phyloP scores from a whole-genome alignment of 2,797 vertebrate genomes.

The Acridotheres tristis region DNA sequence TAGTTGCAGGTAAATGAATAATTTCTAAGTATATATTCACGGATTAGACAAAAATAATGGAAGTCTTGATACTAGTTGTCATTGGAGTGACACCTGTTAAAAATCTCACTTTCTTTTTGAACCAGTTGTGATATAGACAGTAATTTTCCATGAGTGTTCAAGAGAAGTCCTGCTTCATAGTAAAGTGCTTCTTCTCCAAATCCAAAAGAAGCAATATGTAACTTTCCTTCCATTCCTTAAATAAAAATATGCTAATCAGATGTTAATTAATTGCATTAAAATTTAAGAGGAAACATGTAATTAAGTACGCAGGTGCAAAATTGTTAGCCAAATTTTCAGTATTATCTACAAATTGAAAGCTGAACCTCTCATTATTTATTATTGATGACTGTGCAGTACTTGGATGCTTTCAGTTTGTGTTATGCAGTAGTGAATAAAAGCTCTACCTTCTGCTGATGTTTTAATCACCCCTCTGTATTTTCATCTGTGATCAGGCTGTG shows the following conservation, averaged over 20 bases:
- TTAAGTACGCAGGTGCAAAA: constrained; percentile 12
- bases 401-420: neutral
- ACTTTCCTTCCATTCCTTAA: neutral
- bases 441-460: neutral
- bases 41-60: neutral
- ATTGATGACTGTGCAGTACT: neutral
- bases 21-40: neutral
- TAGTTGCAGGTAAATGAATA: neutral
- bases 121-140: neutral
- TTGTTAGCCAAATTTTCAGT: neutral
- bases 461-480: neutral
- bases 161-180: neutral
- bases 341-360: neutral
- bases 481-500: neutral
- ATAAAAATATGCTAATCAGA: neutral
- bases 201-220: neutral
- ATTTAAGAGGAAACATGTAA: constrained; percentile 3
- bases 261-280: constrained; percentile 39
- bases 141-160: neutral
- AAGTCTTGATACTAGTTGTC: neutral
- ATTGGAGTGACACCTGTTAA: neutral
- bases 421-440: neutral
- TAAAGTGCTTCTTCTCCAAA: neutral
- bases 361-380: constrained; percentile 3
- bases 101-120: neutral